Evolutionary conservation across 2,888 invertebrate genomes (phyloP), one percentile per base, ranked within the genome.

Genomic region (Exocentrus adspersus): DNA sequence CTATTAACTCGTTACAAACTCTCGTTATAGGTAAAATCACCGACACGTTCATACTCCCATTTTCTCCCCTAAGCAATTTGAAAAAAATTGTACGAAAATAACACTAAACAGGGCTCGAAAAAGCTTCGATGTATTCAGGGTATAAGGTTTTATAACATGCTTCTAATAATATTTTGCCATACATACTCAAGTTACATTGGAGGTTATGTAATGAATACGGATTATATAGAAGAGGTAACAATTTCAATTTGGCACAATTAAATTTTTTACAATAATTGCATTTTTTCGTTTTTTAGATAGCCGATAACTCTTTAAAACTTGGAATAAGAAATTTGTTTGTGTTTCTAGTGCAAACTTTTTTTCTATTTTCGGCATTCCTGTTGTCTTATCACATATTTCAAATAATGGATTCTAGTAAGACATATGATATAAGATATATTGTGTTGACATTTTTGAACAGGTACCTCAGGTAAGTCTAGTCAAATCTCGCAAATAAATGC

Each of bases 321-420:
- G 45, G 53, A 6, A 12, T 74, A 2, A 60, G 71, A 50, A 70
- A 67, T 46, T 48, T 71, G 2, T 46, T 72, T 41, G 58, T 73
- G 16, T 73, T 71, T 59, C 30, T 75, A 42, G 73, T 75, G 1
- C 74, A 74, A 60, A 73, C 72, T 0, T 75, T 70, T 41, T 75
- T 75, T 54, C 54, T 75, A 1, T 67, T 74, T 30, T 74, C 75
- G 0, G 62, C 68, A 2, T 75, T 72, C 63, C 62, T 75, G 19
- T 56, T 75, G 37, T 72, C 75, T 2, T 73, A 72, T 43, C 69
- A 75, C 37, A 61, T 71, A 24, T 71, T 74, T 16, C 69, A 71
- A 64, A 45, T 73, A 6, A 67, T 71, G 32, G 63, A 70, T 5
- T 53, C 56, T 24, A 60, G 19, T 10, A 59, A 56, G n/a, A 48